Conservation (phyloP, 2,113 vertebrate species). For the Myxocyprinus asiaticus region DNA sequence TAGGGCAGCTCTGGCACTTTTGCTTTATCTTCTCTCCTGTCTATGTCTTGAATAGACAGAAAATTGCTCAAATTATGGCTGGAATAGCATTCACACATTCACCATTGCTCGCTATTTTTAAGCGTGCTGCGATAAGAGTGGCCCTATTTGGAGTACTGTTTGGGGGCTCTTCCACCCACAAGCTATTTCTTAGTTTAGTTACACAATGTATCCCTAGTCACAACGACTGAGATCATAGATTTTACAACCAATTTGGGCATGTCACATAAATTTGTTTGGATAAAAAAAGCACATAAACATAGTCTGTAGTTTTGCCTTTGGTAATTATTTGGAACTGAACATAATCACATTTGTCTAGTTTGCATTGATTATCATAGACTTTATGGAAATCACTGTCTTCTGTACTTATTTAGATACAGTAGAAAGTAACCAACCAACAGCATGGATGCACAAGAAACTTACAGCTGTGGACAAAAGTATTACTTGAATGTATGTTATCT, state of each 20-base stretch:
- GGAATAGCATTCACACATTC: neutral
- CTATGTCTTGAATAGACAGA: neutral
- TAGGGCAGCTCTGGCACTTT: neutral
- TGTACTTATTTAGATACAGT: slow-evolving; percentile 11
- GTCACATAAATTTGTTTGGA: neutral
- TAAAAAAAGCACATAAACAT: neutral
- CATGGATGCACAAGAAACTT: neutral
- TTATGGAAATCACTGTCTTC: neutral
- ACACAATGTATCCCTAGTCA: too few relatives aligned
- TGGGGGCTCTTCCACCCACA: too few relatives aligned
- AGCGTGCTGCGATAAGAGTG: neutral
- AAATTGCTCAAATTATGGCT: slow-evolving; percentile 23
- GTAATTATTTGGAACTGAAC: neutral
- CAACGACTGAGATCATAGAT: too few relatives aligned
- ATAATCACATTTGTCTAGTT: neutral
- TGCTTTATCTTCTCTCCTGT: neutral
- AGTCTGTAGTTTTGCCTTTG: neutral
- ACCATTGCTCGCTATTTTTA: neutral
- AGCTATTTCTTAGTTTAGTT: too few relatives aligned
- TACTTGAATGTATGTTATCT: neutral
- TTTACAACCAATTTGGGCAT: too few relatives aligned
- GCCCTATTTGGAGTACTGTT: neutral
- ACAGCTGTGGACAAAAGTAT: too few relatives aligned
- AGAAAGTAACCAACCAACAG: slow-evolving; percentile 26
- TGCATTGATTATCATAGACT: neutral